Evolutionary conservation across 2,797 vertebrate genomes (phyloP).

Genomic region (Sebastes matsubarae): DNA sequence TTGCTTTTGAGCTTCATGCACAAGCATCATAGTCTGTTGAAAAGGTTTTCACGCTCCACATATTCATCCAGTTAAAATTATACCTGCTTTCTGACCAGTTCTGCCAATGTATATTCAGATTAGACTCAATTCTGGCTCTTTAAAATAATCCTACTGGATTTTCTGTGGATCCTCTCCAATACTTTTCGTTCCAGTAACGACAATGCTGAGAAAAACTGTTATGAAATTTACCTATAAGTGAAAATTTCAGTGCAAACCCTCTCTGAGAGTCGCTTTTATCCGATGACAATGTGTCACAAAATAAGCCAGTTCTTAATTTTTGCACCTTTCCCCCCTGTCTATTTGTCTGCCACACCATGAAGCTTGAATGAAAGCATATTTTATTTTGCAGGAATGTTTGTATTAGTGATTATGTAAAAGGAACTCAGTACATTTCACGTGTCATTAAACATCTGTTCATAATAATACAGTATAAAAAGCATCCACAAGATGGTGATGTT

Average conservation of each 20-base stretch:
- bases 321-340: not conserved
- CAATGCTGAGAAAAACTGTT: too few relatives aligned
- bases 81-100: not conserved
- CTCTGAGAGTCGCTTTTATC: not conserved
- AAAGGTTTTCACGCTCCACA: not conserved
- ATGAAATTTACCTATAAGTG: too few relatives aligned
- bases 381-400: not conserved
- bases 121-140: not conserved
- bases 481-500: constrained; percentile 65
- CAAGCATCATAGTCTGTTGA: not conserved
- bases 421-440: not conserved
- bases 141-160: not conserved
- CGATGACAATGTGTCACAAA: not conserved
- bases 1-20: not conserved
- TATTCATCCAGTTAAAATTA: not conserved
- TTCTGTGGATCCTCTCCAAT: too few relatives aligned
- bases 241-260: not conserved
- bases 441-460: not conserved
- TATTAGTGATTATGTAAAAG: not conserved
- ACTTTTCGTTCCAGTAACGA: too few relatives aligned
- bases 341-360: not conserved
- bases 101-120: not conserved
- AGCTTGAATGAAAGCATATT: not conserved
- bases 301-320: not conserved
- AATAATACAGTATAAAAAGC: not conserved